Evolutionary conservation across 2,113 vertebrate genomes (phyloP).

Genomic region (Sturnira hondurensis): DNA sequence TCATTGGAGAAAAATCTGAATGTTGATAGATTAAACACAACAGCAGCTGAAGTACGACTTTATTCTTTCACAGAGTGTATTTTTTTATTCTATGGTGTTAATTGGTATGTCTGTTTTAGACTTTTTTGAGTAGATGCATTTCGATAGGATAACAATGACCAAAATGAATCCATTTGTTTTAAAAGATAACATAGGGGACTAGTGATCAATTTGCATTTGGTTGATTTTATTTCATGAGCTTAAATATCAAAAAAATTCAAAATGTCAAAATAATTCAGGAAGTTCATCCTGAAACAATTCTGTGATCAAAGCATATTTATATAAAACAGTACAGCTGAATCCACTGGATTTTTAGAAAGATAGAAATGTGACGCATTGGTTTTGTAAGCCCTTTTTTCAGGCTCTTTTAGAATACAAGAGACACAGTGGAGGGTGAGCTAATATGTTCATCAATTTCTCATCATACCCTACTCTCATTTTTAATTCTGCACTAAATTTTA

Average conservation of each 20-base stretch:
- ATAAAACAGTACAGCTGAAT: not conserved
- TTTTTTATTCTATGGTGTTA: not conserved
- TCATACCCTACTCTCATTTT: not conserved
- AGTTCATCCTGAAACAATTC: not conserved
- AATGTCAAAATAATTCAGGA: not conserved
- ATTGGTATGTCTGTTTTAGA: not conserved
- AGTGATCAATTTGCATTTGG: not conserved
- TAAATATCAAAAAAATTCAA: not conserved
- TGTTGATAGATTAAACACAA: slow-evolving; percentile 41
- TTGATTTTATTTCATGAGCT: not conserved
- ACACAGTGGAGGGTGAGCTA: accelerated
- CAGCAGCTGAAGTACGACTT: not conserved
- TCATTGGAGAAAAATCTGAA: slow-evolving; percentile 1
- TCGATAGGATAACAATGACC: not conserved
- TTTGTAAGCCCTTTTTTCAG: not conserved
- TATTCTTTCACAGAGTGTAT: not conserved
- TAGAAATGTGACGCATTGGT: not conserved
- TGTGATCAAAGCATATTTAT: not conserved
- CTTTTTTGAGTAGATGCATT: not conserved
- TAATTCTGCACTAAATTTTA: not conserved
- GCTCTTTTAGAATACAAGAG: not conserved
- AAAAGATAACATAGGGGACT: not conserved
- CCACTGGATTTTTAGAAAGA: not conserved
- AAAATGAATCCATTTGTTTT: not conserved
- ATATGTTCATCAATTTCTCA: not conserved